These are phyloP conservation scores for Oenanthe melanoleuca DNA, from an alignment of 2,113 vertebrate species.

Conservation along the genomic window DNA sequence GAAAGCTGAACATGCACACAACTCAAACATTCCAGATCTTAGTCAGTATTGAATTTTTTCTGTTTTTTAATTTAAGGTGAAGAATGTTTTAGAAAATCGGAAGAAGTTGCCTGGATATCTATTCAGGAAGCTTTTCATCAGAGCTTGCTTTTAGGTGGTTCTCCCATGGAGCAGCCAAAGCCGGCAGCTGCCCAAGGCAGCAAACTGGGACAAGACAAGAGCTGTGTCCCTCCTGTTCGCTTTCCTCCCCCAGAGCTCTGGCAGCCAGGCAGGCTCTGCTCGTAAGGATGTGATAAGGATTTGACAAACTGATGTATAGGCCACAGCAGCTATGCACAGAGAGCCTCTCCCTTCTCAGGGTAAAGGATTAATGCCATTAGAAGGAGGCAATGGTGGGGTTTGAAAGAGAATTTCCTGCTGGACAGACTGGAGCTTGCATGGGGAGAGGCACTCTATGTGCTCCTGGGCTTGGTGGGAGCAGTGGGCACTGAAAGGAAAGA, in stretches of 20 bases:
- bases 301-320: neutral
- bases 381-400: neutral
- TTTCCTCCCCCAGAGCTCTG: neutral
- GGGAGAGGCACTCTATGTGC: fast-evolving
- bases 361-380: neutral
- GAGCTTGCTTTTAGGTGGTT: neutral
- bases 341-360: neutral
- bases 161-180: neutral
- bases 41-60: neutral
- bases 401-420: neutral
- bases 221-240: neutral
- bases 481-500: neutral
- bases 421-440: neutral
- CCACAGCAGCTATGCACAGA: neutral
- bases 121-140: neutral
- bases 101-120: neutral
- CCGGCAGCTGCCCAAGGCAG: neutral
- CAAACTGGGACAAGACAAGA: neutral
- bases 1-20: neutral
- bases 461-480: fast-evolving
- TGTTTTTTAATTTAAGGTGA: neutral
- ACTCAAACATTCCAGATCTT: neutral
- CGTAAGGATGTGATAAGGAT: fast-evolving
- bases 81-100: neutral
- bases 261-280: neutral